These are phyloP conservation scores for Brachypalpus laphriformis DNA, from an alignment of 2,888 invertebrate species.

Conservation along the genomic window DNA sequence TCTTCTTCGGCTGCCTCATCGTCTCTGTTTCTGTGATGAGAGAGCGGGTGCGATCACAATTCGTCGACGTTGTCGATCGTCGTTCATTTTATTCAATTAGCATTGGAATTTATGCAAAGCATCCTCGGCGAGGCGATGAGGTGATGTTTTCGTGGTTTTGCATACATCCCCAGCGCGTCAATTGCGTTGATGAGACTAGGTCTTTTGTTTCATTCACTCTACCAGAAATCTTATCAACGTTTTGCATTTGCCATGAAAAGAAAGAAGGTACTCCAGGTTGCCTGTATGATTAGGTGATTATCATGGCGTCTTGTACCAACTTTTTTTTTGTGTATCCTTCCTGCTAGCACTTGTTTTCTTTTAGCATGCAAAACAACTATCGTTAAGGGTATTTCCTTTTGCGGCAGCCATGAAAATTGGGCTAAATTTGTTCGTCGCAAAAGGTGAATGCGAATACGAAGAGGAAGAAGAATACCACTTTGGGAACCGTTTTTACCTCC, in stretches of 20 bases:
- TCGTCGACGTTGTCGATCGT: constrained; percentile 74
- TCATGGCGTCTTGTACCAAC: constrained; percentile 64
- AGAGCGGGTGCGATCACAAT: constrained; percentile 74
- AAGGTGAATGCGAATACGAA: constrained; percentile 26
- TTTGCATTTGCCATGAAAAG: not conserved
- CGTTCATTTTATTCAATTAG: constrained; percentile 78
- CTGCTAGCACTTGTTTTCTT: constrained; percentile 41
- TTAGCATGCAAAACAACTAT: constrained; percentile 63
- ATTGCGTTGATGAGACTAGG: constrained; percentile 56
- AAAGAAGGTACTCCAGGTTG: constrained; percentile 35
- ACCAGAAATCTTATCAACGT: constrained; percentile 49
- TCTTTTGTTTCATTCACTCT: constrained; percentile 30
- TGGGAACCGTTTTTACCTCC: constrained; percentile 80
- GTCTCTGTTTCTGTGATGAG: constrained; percentile 43
- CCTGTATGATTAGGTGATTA: constrained; percentile 73
- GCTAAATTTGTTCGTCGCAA: constrained; percentile 51
- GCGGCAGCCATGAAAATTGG: constrained; percentile 72
- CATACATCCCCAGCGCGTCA: constrained; percentile 62
- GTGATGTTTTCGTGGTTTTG: constrained; percentile 66
- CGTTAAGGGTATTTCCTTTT: constrained; percentile 51
- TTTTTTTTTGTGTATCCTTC: not conserved
- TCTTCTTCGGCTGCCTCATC: not conserved
- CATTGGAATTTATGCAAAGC: constrained; percentile 78
- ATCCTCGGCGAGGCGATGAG: constrained; percentile 63
- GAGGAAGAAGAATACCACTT: constrained; percentile 27